Evolutionary conservation across 2,113 vertebrate species (phyloP), one percentile per base, ranked within the genome.

Genomic region (Bufo gargarizans): DNA sequence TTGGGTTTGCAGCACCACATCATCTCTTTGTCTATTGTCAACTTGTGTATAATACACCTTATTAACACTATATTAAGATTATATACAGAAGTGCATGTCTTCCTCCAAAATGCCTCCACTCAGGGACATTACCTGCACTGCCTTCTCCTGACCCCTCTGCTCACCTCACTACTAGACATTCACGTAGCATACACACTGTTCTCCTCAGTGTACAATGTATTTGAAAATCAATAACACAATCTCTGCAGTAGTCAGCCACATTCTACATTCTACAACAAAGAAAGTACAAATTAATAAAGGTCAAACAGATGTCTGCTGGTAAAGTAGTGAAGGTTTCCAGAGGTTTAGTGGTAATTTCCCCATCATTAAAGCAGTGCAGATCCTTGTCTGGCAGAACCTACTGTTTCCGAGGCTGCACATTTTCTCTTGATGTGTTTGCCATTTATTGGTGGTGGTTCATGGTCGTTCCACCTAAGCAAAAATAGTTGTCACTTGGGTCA

Each of bases 181-280:
- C 81, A 53, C 49, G 13, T 49, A 67, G 63, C 80, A 47, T 82
- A 53, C 81, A 63, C 56, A 56, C 53, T 58, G 59, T 49, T 82
- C 65, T 82, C 43, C 49, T 82, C 81, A 17, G 47, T 22, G 49
- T 84, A 53, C 47, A 47, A 55, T 84, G 82, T 84, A 71, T 53
- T 84, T 71, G 49, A 53, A 71, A 84, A 84, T 84, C 82, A 84
- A 84, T 84, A 84, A 55, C 82, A 84, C 82, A 84, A 84, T 84
- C 82, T 84, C 82, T 53, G 82, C 20, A 71, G 63, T 71, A 43
- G 82, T 84, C 82, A 19, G 63, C 69, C 82, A 84, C 65, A 69
- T 53, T 84, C 81, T 83, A 69, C 81, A 33, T 69, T 63, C 63
- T 50, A 65, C 20, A 84, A 69, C 65, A 84, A 71, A 84, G 59